Percentiles rank a stretch among this genome's conserved stretches.
Evolutionary conservation across 2,888 invertebrate genomes (phyloP).

Genomic region (Tubulanus polymorphus): DNA sequence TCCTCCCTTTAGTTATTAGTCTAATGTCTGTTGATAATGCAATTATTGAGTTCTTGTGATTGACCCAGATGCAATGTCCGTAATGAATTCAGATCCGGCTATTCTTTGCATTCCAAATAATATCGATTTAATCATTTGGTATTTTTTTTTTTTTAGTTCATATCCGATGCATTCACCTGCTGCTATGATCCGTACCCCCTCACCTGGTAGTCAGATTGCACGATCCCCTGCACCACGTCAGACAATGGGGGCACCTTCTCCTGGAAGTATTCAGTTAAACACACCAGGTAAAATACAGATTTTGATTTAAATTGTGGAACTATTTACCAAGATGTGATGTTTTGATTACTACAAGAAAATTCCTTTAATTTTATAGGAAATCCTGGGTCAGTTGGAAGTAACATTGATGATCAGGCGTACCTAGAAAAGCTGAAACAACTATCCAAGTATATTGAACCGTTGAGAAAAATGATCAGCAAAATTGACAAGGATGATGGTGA

Average conservation of each 20-base stretch:
- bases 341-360: neutral
- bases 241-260: conserved; percentile 29
- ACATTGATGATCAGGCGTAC: conserved; percentile 79
- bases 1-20: too few species aligned
- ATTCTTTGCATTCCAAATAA: too few species aligned
- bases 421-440: conserved; percentile 89
- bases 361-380: neutral
- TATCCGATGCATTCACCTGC: conserved; percentile 32
- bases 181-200: conserved; percentile 31
- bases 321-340: neutral
- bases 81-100: too few species aligned
- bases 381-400: neutral
- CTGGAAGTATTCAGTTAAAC: conserved; percentile 31
- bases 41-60: too few species aligned
- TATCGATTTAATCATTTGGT: neutral
- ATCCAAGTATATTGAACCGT: conserved; percentile 88
- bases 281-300: conserved; percentile 44
- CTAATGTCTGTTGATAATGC: too few species aligned
- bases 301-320: too few species aligned
- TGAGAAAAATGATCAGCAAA: conserved; percentile 79
- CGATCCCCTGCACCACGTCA: conserved; percentile 31
- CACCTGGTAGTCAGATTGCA: conserved; percentile 27
- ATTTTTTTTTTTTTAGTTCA: conserved; percentile 7
- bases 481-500: conserved; percentile 52
- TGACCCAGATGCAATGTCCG: too few species aligned